phyloP scores from a whole-genome alignment of 2,797 vertebrate species.

The Melopsittacus undulatus region DNA sequence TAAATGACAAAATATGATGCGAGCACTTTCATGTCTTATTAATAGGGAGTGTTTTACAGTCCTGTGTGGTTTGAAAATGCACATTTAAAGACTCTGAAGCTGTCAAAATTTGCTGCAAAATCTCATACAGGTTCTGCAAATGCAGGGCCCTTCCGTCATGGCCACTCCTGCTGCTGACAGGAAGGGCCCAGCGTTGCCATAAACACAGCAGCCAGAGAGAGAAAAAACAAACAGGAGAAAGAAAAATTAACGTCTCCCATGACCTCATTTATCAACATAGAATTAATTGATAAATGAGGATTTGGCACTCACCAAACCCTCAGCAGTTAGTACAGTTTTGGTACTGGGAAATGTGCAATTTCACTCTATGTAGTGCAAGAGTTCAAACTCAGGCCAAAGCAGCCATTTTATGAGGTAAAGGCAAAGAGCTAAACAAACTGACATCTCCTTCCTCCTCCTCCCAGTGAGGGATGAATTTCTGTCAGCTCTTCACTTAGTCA shows the following conservation, averaged over 20 bases:
- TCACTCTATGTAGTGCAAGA: not conserved
- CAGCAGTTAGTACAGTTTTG: not conserved
- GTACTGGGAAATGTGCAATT: not conserved
- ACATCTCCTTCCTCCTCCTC: not conserved
- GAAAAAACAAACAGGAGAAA: not conserved
- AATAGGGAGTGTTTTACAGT: not conserved
- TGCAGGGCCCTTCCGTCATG: not conserved
- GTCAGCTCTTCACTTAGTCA: not conserved
- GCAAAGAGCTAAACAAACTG: not conserved
- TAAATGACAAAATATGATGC: not conserved
- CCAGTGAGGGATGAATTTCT: not conserved
- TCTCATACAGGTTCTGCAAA: not conserved
- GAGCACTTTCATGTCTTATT: not conserved
- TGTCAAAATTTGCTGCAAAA: not conserved
- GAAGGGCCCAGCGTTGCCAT: not conserved
- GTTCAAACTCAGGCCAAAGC: not conserved
- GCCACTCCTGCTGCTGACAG: not conserved
- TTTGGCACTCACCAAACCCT: not conserved
- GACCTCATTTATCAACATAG: not conserved
- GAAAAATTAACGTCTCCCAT: not conserved
- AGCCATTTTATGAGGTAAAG: not conserved
- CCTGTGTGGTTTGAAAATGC: not conserved
- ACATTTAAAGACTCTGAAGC: slow-evolving; percentile 20
- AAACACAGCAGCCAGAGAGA: not conserved
- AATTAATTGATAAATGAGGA: not conserved